Evolutionary conservation across 2,888 invertebrate species (phyloP).

Genomic region (Hyppa rectilinea): DNA sequence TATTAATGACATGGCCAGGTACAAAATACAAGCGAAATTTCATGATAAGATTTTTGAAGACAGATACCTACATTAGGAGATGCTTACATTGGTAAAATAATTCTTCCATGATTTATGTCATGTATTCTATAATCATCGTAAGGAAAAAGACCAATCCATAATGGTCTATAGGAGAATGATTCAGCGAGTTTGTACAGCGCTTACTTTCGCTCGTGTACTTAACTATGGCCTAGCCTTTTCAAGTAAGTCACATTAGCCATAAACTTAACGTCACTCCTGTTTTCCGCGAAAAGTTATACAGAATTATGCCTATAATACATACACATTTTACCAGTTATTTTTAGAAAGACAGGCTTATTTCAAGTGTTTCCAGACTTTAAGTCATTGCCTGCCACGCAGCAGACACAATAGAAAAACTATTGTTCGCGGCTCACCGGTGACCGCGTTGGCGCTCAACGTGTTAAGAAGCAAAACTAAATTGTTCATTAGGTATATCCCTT

Average conservation of each 20-base stretch:
- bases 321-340: background rate
- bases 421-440: no score
- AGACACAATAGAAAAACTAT: no score
- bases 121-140: background rate
- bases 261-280: background rate
- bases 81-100: background rate
- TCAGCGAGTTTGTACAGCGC: no score
- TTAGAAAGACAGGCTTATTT: no score
- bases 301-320: no score
- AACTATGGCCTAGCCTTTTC: background rate
- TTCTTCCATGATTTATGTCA: no score
- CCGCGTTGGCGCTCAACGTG: no score
- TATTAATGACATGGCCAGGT: constrained; percentile 49
- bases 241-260: no score
- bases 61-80: background rate
- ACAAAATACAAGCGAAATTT: constrained; percentile 13
- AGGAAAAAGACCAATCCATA: background rate
- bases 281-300: no score
- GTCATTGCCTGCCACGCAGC: no score
- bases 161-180: background rate
- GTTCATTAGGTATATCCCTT: background rate
- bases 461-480: constrained; percentile 1
- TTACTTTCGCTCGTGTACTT: no score
- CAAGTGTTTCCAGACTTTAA: background rate
- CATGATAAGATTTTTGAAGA: constrained; percentile 22